phyloP scores from a whole-genome alignment of 2,888 invertebrate species.

The Sarcophaga rosellei region DNA sequence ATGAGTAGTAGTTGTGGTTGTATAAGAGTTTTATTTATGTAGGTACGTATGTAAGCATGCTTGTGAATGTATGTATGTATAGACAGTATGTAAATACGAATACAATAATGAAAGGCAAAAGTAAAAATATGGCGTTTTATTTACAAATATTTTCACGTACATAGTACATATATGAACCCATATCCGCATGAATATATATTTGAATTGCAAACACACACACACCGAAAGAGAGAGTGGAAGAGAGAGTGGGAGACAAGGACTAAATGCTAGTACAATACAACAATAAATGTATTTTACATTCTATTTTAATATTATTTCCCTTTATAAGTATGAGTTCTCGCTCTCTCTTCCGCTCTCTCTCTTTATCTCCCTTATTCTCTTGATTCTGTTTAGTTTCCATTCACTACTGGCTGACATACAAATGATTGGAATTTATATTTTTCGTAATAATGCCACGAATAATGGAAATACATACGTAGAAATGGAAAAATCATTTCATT shows the following conservation, averaged over 20 bases:
- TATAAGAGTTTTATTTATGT: background rate
- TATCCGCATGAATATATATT: background rate
- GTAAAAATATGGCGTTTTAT: constrained; percentile 29
- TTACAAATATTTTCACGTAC: constrained; percentile 3
- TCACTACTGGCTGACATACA: background rate
- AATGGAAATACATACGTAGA: constrained; percentile 20
- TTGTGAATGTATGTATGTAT: background rate
- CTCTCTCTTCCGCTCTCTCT: background rate
- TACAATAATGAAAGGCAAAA: constrained; percentile 28
- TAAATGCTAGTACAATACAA: no score
- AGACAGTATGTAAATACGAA: no score
- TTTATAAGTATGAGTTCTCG: background rate
- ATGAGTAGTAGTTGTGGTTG: constrained; percentile 13
- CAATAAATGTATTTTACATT: background rate
- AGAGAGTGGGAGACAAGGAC: background rate
- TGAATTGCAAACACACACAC: background rate
- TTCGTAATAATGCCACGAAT: constrained; percentile 19
- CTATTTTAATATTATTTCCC: background rate
- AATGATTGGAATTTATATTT: background rate
- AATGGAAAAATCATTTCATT: background rate
- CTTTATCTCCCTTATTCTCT: background rate
- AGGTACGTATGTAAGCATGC: background rate
- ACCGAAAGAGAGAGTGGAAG: background rate
- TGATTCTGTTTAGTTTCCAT: background rate
- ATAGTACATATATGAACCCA: background rate